These are phyloP conservation scores for Elgonia sp. DNA, from an alignment of 2,888 invertebrate genomes.

Conservation along the genomic window DNA sequence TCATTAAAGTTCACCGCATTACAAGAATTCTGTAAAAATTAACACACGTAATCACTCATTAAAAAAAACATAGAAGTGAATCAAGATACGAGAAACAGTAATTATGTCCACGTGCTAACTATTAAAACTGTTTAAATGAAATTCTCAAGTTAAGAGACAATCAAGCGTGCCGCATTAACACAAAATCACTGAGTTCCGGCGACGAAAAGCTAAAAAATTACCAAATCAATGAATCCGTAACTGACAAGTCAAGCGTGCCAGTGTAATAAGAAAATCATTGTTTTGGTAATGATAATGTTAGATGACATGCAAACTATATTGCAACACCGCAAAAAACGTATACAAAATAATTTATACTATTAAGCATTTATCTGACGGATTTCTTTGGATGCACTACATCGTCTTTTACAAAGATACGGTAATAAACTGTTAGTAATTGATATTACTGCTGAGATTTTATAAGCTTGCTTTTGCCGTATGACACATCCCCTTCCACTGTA, in stretches of 20 bases:
- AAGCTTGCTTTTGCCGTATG: slow-evolving; percentile 69
- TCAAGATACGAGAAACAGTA: slow-evolving; percentile 40
- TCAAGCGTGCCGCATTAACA: slow-evolving; percentile 66
- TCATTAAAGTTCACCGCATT: slow-evolving; percentile 40
- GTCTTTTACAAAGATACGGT: slow-evolving; percentile 80
- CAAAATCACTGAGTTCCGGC: slow-evolving; percentile 64
- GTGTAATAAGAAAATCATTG: slow-evolving; percentile 39
- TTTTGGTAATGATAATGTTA: slow-evolving; percentile 13
- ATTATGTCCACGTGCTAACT: slow-evolving; percentile 58
- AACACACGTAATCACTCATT: slow-evolving; percentile 64
- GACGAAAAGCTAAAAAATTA: slow-evolving; percentile 52
- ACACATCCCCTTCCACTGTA: slow-evolving; percentile 71
- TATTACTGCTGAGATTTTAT: slow-evolving; percentile 80
- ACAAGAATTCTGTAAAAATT: slow-evolving; percentile 47
- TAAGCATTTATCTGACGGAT: slow-evolving; percentile 47
- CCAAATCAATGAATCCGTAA: slow-evolving; percentile 55
- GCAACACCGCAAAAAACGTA: slow-evolving; percentile 14
- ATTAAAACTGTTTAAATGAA: slow-evolving; percentile 46
- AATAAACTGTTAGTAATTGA: slow-evolving; percentile 80
- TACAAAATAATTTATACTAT: slow-evolving; percentile 24
- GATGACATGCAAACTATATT: slow-evolving; percentile 41
- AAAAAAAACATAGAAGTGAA: slow-evolving; percentile 44
- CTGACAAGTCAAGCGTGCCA: slow-evolving; percentile 47
- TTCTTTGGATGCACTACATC: slow-evolving; percentile 78
- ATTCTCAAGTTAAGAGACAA: slow-evolving; percentile 41